Evolutionary conservation across 2,888 invertebrate genomes (phyloP), one percentile per base, ranked within the genome.

Genomic region (Scaptomyza flava): DNA sequence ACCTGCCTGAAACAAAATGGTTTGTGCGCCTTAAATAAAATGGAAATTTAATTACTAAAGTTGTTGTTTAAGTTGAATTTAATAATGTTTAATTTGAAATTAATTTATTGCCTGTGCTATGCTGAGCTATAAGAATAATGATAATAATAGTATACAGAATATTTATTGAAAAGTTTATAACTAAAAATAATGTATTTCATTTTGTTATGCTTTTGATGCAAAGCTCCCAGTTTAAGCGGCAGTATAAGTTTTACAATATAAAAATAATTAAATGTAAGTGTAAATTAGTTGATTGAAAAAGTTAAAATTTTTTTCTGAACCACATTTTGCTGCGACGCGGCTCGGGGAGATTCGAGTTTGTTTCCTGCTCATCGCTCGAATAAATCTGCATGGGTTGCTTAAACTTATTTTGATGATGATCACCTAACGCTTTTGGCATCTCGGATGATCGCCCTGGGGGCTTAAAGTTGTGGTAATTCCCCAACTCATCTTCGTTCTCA

Each of bases 381-480:
- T 63, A 31, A 1, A 6, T 9, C 4, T 38, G 33, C 1, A 30
- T 50, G 9, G 27, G 8, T 17, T 27, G 33, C 1, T n/a, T 36
- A 3, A 9, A 8, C 7, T 61, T 48, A 9, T n/a, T 43, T 27
- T 20, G 34, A 14, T 31, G 43, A 6, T 33, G 63, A 17, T 14
- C 30, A n/a, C 7, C 63, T 36, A 58, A 11, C 1, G 38, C 8
- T 0, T 46, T 56, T 2, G 78, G 75, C 45, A 78, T 43, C 54
- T 65, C 68, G 1, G 78, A 78, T 17, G 81, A 81, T 45, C 78
- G 81, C 4, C 45, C 46, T 6, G 64, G 30, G 0, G 77, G 77
- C 6, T 30, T 59, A 20, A 80, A 81, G 2, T 56, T 58, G 0
- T 63, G 65, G 11, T 78, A 78, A 27, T 62, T 63, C 23, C 20